These are phyloP conservation scores for Drosophila pegasa DNA, from an alignment of 2,888 invertebrate genomes.

Conservation along the genomic window DNA sequence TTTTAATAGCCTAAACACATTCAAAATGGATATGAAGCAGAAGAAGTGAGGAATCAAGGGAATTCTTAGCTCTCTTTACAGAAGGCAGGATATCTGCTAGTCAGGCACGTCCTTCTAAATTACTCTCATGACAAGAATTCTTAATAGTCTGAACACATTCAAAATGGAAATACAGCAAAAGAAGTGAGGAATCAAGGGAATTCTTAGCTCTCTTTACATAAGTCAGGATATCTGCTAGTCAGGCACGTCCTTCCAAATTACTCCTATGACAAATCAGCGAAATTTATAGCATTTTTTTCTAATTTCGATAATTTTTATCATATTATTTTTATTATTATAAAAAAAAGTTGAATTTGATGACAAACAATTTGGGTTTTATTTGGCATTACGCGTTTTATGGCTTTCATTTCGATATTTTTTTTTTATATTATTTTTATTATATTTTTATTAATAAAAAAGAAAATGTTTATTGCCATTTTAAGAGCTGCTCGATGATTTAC, in stretches of 20 bases:
- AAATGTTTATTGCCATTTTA: conserved; percentile 52
- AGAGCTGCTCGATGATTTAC: conserved; percentile 55
- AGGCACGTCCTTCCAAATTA: neutral
- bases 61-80: too few species aligned
- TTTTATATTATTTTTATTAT: conserved; percentile 42
- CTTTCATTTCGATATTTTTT: conserved; percentile 16
- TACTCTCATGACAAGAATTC: too few species aligned
- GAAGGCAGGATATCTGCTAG: too few species aligned
- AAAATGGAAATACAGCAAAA: too few species aligned
- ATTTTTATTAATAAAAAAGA: conserved; percentile 40
- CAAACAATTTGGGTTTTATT: conserved; percentile 45
- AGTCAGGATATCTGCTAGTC: too few species aligned
- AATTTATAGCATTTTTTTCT: neutral
- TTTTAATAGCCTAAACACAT: too few species aligned
- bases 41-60: too few species aligned
- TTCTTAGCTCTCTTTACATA: too few species aligned
- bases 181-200: too few species aligned
- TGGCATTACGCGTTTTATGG: conserved; percentile 16
- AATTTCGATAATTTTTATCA: conserved; percentile 12
- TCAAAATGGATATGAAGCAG: too few species aligned
- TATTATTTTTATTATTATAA: conserved; percentile 10
- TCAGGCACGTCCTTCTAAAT: too few species aligned
- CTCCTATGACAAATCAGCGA: neutral
- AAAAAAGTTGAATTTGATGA: conserved; percentile 16
- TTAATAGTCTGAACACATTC: too few species aligned